Base-by-base conservation (phyloP, 2,113 vertebrate species). In the Hippocampus comes region DNA sequence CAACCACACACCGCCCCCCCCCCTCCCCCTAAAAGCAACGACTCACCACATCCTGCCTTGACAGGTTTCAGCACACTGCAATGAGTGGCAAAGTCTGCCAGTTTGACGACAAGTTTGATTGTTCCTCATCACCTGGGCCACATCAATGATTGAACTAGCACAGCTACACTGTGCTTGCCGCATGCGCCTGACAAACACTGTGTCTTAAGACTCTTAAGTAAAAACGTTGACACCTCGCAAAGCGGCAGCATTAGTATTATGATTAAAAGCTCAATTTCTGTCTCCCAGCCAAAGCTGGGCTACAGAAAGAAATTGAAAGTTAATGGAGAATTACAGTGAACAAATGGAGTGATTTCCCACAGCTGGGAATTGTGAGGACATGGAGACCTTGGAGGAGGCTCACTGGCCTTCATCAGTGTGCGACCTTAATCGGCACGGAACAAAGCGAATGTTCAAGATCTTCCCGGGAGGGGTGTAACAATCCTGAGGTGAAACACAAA, bases 381-480 rank as follows among this genome's bases (percentile, higher is more conserved):
- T 57, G 0, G 21, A 80, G 82, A 87, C 79, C 79, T 67, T 56
- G 63, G 75, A 78, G 76, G 51, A 78, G 30, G 75, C 78, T 74
- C n/a, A 6, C 68, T 72, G 82, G 72, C 75, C 72, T 75, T 84
- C 74, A 75, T 78, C 71, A 73, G 77, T 38, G 41, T 12, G 23
- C 3, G 72, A 84, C 83, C 87, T 88, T 89, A 88, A 89, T 89
- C 88, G 84, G 80, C 70, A 27, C 71, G n/a, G 84, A 88, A 86
- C 83, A 84, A 86, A 86, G 75, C 57, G 5, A 48, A 73, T 80
- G 80, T 82, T 80, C 87, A 84, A 82, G 79, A 86, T 86, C 78
- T 72, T 73, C 79, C 73, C 23, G 51, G 48, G 72, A 73, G 61
- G 66, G 81, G 79, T 74, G 71, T 67, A 60, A 72, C 57, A 63